These are phyloP conservation scores for Agrypnia vestita DNA, from an alignment of 1,140 invertebrate genomes.

Conservation along the genomic window DNA sequence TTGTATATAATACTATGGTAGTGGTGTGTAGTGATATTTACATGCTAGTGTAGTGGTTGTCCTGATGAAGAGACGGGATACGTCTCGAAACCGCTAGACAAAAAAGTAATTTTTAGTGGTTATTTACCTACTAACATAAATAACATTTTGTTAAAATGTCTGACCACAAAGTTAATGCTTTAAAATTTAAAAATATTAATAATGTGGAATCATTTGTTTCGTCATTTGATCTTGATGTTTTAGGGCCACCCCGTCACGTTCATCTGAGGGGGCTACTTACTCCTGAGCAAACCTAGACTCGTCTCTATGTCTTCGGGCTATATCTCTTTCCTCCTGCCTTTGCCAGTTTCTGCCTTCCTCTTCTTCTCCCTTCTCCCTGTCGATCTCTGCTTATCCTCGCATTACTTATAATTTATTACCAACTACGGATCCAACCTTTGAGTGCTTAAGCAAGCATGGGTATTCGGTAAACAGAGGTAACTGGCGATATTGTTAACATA, in stretches of 20 bases:
- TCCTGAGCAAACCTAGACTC: slow-evolving; percentile 31
- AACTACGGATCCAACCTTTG: slow-evolving; percentile 21
- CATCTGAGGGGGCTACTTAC: slow-evolving; percentile 20
- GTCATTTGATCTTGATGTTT: not conserved
- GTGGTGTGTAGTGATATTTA: too few relatives aligned
- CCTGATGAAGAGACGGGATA: too few relatives aligned
- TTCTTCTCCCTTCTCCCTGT: not conserved
- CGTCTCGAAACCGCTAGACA: too few relatives aligned
- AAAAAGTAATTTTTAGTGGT: too few relatives aligned
- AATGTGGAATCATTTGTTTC: too few relatives aligned
- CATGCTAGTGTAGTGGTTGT: too few relatives aligned
- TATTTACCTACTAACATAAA: too few relatives aligned
- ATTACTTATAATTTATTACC: slow-evolving; percentile 58
- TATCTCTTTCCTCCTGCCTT: slow-evolving; percentile 44
- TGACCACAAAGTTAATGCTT: too few relatives aligned
- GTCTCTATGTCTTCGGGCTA: slow-evolving; percentile 46
- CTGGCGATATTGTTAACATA: slow-evolving; percentile 1
- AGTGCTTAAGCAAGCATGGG: slow-evolving; percentile 29
- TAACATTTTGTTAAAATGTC: too few relatives aligned
- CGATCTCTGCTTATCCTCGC: slow-evolving; percentile 38
- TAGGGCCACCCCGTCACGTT: not conserved
- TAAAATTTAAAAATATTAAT: too few relatives aligned
- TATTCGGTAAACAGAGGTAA: slow-evolving; percentile 21
- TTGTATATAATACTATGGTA: too few relatives aligned
- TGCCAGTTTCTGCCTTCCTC: not conserved